These are phyloP conservation scores for Sciurus carolinensis DNA, from an alignment of 2,797 vertebrate species.

Conservation along the genomic window DNA sequence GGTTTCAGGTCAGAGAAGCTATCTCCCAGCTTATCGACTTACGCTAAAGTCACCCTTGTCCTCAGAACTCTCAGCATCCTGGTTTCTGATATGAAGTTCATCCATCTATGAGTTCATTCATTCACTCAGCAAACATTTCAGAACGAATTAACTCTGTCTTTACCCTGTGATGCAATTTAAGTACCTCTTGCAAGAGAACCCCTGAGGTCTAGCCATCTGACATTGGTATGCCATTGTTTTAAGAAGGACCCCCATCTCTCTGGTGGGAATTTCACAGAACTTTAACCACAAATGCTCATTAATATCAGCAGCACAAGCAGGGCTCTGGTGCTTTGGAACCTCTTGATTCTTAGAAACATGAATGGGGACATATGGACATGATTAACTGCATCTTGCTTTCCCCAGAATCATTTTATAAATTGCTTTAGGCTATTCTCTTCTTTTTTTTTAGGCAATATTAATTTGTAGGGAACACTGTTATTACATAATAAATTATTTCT, in stretches of 20 bases:
- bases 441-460: conserved; percentile 18
- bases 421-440: not conserved
- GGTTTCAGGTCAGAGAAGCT: not conserved
- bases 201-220: not conserved
- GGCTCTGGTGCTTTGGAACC: not conserved
- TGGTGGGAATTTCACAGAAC: not conserved
- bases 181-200: not conserved
- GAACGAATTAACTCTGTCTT: not conserved
- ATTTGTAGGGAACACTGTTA: conserved; percentile 43
- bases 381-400: not conserved
- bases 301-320: accelerated
- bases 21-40: too few species aligned
- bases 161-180: not conserved
- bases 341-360: not conserved
- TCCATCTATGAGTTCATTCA: not conserved
- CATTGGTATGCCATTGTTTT: too few species aligned
- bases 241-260: not conserved
- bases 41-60: not conserved
- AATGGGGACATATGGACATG: too few species aligned
- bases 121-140: not conserved
- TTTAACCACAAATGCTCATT: not conserved
- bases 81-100: not conserved
- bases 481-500: not conserved
- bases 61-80: not conserved
- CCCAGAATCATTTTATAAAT: not conserved